These are phyloP conservation scores for Bujurquina vittata DNA, from an alignment of 2,113 vertebrate genomes.

Conservation along the genomic window DNA sequence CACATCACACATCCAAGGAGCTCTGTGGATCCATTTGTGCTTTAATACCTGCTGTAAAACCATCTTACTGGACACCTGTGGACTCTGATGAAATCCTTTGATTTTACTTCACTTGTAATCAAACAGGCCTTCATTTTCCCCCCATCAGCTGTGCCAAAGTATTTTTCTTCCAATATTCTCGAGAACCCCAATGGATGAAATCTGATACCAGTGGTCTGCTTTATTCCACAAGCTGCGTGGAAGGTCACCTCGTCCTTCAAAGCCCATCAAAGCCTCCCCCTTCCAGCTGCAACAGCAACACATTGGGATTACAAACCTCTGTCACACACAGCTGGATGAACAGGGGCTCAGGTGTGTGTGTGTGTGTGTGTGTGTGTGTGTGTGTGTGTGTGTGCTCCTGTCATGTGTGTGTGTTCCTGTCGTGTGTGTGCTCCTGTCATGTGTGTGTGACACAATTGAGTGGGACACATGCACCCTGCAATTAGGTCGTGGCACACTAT, in stretches of 20 bases:
- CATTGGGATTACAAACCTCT: conserved; percentile 2
- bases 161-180: neutral
- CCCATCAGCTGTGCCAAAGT: neutral
- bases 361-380: neutral
- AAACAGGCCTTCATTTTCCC: neutral
- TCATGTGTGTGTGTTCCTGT: no score
- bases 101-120: neutral
- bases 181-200: neutral
- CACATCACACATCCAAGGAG: neutral
- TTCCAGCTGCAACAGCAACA: neutral
- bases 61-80: neutral
- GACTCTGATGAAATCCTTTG: neutral
- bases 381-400: no score
- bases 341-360: conserved; percentile 15
- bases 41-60: neutral
- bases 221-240: neutral
- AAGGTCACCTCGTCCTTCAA: neutral
- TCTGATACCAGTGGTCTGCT: neutral
- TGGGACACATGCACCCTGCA: neutral
- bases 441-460: neutral
- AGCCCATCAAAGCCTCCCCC: neutral
- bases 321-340: conserved; percentile 29
- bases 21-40: neutral
- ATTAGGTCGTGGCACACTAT: conserved; percentile 14
- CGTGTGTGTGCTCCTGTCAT: neutral